phyloP scores from a whole-genome alignment of 2,797 vertebrate species.

The Myotis vivesi region DNA sequence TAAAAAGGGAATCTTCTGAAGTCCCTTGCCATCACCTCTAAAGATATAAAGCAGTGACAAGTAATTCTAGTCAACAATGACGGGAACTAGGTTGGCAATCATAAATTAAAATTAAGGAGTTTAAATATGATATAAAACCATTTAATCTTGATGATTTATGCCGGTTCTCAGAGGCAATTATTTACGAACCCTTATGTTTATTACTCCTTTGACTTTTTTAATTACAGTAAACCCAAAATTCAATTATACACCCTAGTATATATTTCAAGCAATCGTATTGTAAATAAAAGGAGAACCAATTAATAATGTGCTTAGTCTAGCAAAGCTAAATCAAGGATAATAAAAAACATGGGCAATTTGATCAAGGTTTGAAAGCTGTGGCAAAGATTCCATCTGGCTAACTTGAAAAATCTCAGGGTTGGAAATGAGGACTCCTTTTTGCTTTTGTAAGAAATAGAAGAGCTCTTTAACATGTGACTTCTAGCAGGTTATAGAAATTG shows the following conservation, averaged over 20 bases:
- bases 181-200: slow-evolving; percentile 82
- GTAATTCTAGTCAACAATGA: slow-evolving; percentile 70
- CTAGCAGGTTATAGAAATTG: slow-evolving; percentile 30
- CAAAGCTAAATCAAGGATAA: slow-evolving; percentile 81
- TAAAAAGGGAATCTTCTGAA: neutral
- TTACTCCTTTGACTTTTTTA: slow-evolving; percentile 85
- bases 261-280: slow-evolving; percentile 81
- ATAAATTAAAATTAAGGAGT: slow-evolving; percentile 83
- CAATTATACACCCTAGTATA: slow-evolving; percentile 82
- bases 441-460: neutral
- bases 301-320: slow-evolving; percentile 85
- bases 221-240: slow-evolving; percentile 85
- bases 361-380: slow-evolving; percentile 45
- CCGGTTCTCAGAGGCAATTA: slow-evolving; percentile 79
- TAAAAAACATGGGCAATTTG: slow-evolving; percentile 67
- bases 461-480: slow-evolving; percentile 34
- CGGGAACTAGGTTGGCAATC: slow-evolving; percentile 76
- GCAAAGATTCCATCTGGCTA: slow-evolving; percentile 46
- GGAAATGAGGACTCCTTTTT: slow-evolving; percentile 1
- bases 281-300: slow-evolving; percentile 84
- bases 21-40: slow-evolving; percentile 16
- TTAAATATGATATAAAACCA: slow-evolving; percentile 82
- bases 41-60: slow-evolving; percentile 48
- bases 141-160: slow-evolving; percentile 84
- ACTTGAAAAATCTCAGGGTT: slow-evolving; percentile 20